A percentile compares a stretch with the other conserved stretches of the same genome.
These are phyloP conservation scores for Mormyrus lacerda DNA, from an alignment of 2,113 vertebrate species.

Conservation along the genomic window DNA sequence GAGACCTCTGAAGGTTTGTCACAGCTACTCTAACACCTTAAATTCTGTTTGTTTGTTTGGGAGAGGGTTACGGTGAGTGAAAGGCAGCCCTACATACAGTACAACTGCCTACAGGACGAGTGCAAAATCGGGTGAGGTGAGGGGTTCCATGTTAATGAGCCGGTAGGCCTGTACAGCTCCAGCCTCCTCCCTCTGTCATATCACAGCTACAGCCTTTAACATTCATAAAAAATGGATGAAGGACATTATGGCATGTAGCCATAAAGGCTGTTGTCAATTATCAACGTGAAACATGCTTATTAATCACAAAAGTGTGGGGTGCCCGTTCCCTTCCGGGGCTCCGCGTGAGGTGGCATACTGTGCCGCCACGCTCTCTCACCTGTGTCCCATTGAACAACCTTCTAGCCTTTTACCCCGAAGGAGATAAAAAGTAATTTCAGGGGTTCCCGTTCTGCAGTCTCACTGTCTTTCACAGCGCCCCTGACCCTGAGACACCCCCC, in stretches of 20 bases:
- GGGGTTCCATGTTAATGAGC: not conserved
- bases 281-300: not conserved
- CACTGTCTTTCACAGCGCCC: conserved; percentile 63
- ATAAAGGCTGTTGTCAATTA: not conserved
- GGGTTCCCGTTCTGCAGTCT: conserved; percentile 72
- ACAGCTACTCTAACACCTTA: not conserved
- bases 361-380: not conserved
- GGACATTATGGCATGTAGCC: conserved; percentile 3
- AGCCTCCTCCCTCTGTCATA: conserved; percentile 36
- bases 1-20: not conserved
- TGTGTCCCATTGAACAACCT: conserved; percentile 46
- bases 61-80: not conserved
- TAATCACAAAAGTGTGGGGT: not conserved
- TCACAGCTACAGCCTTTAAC: conserved; percentile 43
- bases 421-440: conserved; percentile 58
- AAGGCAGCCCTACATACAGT: not conserved
- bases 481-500: conserved; percentile 35
- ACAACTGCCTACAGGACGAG: not conserved
- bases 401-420: conserved; percentile 48
- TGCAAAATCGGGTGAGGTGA: not conserved
- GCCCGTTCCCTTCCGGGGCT: not conserved
- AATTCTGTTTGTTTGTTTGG: not conserved
- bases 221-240: conserved; percentile 19
- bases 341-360: too few species aligned
- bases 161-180: conserved; percentile 23